Evolutionary conservation across 2,888 invertebrate species (phyloP).

Genomic region (Marronus borbonicus): DNA sequence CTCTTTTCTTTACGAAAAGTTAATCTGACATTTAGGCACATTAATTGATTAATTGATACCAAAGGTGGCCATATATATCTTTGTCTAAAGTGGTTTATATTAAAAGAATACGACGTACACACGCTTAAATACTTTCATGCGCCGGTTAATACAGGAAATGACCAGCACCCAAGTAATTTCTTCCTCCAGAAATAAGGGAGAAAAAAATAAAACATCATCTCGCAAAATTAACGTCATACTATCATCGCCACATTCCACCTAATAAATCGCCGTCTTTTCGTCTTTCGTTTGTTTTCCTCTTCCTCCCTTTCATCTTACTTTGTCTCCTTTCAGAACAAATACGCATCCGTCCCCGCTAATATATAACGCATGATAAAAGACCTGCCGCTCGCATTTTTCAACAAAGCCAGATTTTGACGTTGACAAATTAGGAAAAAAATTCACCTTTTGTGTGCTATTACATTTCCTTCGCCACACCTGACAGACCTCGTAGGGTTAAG

Average conservation of each 20-base stretch:
- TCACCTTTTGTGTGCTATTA: slow-evolving; percentile 34
- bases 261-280: slow-evolving; percentile 27
- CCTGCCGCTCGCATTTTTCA: slow-evolving; percentile 20
- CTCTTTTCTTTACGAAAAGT: too few relatives aligned
- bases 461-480: slow-evolving; percentile 20
- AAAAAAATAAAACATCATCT: slow-evolving; percentile 14
- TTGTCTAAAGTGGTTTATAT: too few relatives aligned
- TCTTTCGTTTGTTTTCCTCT: neutral
- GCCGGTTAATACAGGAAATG: too few relatives aligned
- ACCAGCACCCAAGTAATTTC: neutral
- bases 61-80: too few relatives aligned
- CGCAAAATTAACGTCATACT: slow-evolving; percentile 9
- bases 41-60: too few relatives aligned
- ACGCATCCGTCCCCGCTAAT: slow-evolving; percentile 13
- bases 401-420: slow-evolving; percentile 44
- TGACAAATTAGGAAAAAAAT: slow-evolving; percentile 39
- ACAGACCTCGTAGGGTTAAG: neutral
- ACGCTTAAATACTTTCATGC: too few relatives aligned
- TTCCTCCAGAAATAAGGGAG: neutral
- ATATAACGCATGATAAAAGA: slow-evolving; percentile 26
- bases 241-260: slow-evolving; percentile 11
- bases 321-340: neutral
- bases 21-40: too few relatives aligned
- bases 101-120: too few relatives aligned
- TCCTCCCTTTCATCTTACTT: neutral